Evolutionary conservation across 2,888 invertebrate genomes (phyloP), one percentile per base, ranked within the genome.

Genomic region (Actias luna): DNA sequence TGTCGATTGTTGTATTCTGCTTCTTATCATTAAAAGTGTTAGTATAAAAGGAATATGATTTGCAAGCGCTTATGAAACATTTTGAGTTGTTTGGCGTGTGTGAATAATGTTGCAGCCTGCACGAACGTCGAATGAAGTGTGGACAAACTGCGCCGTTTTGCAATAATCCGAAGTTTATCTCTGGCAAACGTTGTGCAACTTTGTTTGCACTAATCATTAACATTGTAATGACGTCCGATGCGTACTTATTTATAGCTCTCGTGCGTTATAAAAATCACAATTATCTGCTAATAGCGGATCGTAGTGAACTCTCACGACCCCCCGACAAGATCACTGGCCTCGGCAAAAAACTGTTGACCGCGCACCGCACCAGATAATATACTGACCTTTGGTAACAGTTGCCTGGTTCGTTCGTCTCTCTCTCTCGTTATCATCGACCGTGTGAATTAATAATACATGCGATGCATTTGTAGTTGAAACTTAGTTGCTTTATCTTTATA

Each of bases 311-410:
- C 63, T 2, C 55, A 27, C 64, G 71, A 72, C 70, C 77, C 60
- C 55, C 52, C 64, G 70, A 55, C 55, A 55, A 55, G 75, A 69
- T 69, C 77, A 75, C 63, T 75, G 78, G 63, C 76, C 78, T 70
- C 66, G 67, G 63, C 64, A 72, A 71, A 73, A 50, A 75, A 70
- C 67, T 66, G 60, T 70, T 73, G 68, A 77, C 72, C 65, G 42
- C 42, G 58, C 61, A 58, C 58, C 31, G 36, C 46, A 60, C 60
- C 61, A 69, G 75, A 75, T 77, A 76, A 71, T 64, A 60, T 25
- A 27, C 69, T 74, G 75, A 76, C 76, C 77, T 66, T 64, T 68
- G 69, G 69, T 69, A 69, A 69, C 72, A 69, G 61, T 65, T 63
- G 65, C 29, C n/a, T n/a, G 2, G 46, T 10, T 55, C 27, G 63